Percentiles rank a stretch among this genome's conserved stretches.
Conservation (phyloP, 2,888 invertebrate genomes). For the Teinopalpus imperialis region DNA sequence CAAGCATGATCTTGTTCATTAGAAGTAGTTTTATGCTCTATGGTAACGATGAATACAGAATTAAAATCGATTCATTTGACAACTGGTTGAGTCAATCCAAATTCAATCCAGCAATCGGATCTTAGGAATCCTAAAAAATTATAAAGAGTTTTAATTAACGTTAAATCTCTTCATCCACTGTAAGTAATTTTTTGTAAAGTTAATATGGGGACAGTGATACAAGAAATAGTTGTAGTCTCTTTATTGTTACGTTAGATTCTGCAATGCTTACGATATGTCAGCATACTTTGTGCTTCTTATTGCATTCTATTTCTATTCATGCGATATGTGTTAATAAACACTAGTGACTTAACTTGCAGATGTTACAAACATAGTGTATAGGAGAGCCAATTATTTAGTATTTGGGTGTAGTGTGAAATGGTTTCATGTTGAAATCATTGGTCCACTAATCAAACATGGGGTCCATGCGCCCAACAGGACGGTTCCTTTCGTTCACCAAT, state of each 20-base stretch:
- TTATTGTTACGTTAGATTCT: conserved; percentile 30
- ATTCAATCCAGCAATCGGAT: conserved; percentile 33
- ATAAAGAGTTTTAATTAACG: conserved; percentile 35
- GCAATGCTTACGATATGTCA: conserved; percentile 33
- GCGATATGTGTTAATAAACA: conserved; percentile 47
- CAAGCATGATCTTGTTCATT: too few relatives aligned
- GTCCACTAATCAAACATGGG: conserved; percentile 67
- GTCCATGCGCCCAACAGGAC: conserved; percentile 83
- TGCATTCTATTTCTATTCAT: conserved; percentile 59
- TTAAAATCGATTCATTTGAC: conserved; percentile 31
- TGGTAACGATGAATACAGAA: too few relatives aligned
- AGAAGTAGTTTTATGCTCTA: too few relatives aligned
- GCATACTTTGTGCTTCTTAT: conserved; percentile 51
- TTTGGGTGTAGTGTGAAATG: conserved; percentile 45
- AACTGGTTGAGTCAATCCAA: conserved; percentile 41
- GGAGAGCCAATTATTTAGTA: conserved; percentile 31
- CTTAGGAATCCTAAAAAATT: conserved; percentile 31
- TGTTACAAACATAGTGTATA: conserved; percentile 44
- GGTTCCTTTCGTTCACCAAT: conserved; percentile 82
- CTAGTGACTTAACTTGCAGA: conserved; percentile 53
- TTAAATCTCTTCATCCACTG: conserved; percentile 26
- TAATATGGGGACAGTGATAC: not conserved
- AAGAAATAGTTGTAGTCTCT: conserved; percentile 5
- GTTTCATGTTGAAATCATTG: conserved; percentile 45
- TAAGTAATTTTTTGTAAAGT: conserved; percentile 22